phyloP scores from a whole-genome alignment of 2,888 invertebrate genomes.

The Salpingus planirostris region DNA sequence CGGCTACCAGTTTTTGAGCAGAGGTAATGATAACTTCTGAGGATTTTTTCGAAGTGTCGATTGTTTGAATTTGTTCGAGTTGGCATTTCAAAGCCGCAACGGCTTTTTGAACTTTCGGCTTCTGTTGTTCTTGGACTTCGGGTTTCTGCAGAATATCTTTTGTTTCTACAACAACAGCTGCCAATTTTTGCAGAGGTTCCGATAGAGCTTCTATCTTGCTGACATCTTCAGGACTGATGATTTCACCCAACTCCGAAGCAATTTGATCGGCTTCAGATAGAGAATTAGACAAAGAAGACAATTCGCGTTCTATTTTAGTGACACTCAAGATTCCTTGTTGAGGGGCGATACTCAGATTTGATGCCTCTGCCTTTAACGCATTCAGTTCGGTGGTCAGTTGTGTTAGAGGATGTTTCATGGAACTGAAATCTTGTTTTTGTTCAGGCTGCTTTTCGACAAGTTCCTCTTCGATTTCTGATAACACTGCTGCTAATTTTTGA shows the following conservation, averaged over 20 bases:
- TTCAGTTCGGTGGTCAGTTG: too few species aligned
- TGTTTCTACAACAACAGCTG: conserved; percentile 11
- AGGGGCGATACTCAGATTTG: too few species aligned
- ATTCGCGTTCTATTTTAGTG: neutral
- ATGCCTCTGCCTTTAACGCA: too few species aligned
- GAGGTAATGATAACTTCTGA: too few species aligned
- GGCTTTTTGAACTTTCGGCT: neutral
- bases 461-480: too few species aligned
- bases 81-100: conserved; percentile 16
- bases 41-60: too few species aligned
- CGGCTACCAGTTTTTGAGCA: too few species aligned
- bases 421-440: too few species aligned
- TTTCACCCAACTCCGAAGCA: neutral
- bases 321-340: conserved; percentile 1
- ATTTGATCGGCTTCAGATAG: neutral
- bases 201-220: conserved; percentile 7
- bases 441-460: too few species aligned
- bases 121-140: conserved; percentile 1
- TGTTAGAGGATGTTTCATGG: too few species aligned
- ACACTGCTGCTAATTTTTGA: too few species aligned
- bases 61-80: conserved; percentile 10
- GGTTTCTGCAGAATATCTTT: conserved; percentile 6
- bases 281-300: conserved; percentile 5
- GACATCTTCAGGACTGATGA: conserved; percentile 2
- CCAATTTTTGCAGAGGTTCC: conserved; percentile 18